Percentiles rank a stretch among this genome's conserved stretches.
Conservation (phyloP, 2,888 invertebrate genomes). For the Rotaria magnacalcarata region DNA sequence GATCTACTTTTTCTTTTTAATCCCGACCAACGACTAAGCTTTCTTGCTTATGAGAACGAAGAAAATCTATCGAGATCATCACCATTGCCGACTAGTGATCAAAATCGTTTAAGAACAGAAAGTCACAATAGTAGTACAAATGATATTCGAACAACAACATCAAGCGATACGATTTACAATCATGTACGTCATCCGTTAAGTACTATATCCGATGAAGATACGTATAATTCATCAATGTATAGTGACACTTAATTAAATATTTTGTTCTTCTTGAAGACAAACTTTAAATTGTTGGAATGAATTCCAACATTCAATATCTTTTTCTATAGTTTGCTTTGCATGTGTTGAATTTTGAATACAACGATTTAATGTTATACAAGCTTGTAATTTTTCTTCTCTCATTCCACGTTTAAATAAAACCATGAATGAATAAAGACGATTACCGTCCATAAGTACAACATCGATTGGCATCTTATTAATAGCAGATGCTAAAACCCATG, state of each 20-base stretch:
- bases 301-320: neutral
- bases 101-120: neutral
- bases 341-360: neutral
- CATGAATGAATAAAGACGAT: conserved; percentile 6
- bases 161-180: neutral
- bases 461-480: neutral
- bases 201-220: neutral
- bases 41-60: conserved; percentile 4
- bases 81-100: neutral
- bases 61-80: neutral
- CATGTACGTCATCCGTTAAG: neutral
- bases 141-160: conserved; percentile 13
- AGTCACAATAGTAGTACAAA: neutral
- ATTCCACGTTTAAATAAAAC: conserved; percentile 4
- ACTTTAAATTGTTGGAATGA: neutral
- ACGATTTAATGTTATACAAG: neutral
- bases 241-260: neutral
- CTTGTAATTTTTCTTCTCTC: conserved; percentile 10
- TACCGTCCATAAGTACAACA: neutral
- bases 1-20: neutral
- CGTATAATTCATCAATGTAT: neutral
- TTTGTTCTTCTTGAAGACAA: neutral
- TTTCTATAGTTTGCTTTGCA: neutral
- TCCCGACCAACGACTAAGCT: conserved; percentile 28
- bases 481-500: neutral